These are phyloP conservation scores for Lydus trimaculatus DNA, from an alignment of 2,888 invertebrate species.

Conservation along the genomic window DNA sequence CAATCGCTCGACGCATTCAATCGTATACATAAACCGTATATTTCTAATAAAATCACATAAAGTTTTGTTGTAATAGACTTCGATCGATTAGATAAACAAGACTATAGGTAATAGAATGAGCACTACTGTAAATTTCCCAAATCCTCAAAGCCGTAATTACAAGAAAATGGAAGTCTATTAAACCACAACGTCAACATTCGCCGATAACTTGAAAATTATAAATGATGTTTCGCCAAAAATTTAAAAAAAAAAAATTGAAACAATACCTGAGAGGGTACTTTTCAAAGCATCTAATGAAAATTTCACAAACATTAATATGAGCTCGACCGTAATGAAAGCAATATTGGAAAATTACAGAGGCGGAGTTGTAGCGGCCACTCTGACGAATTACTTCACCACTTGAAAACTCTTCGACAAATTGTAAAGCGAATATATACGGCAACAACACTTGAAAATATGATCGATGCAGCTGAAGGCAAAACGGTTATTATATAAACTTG, in stretches of 20 bases:
- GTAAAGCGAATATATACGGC: neutral
- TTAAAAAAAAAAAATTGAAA: conserved; percentile 14
- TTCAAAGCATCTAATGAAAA: conserved; percentile 19
- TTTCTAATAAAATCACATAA: neutral
- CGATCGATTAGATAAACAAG: neutral
- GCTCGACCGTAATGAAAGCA: conserved; percentile 11
- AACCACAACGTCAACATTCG: neutral
- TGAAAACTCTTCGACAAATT: conserved; percentile 3
- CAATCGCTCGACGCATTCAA: conserved; percentile 1
- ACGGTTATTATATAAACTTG: neutral
- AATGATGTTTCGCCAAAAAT: no score
- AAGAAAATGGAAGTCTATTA: conserved; percentile 30
- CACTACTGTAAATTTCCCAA: conserved; percentile 4
- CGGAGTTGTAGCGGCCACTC: neutral
- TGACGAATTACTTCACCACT: conserved; percentile 4
- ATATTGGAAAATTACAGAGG: neutral
- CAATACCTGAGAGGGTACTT: conserved; percentile 26
- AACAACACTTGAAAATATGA: neutral
- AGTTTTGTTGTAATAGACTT: neutral
- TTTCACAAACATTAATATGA: conserved; percentile 41
- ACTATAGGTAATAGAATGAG: neutral
- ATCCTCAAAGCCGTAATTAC: conserved; percentile 31
- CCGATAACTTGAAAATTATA: conserved; percentile 19
- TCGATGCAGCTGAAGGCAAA: neutral
- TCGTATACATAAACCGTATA: neutral